Conservation (phyloP, 2,113 vertebrate genomes). For the Saiga tatarica region DNA sequence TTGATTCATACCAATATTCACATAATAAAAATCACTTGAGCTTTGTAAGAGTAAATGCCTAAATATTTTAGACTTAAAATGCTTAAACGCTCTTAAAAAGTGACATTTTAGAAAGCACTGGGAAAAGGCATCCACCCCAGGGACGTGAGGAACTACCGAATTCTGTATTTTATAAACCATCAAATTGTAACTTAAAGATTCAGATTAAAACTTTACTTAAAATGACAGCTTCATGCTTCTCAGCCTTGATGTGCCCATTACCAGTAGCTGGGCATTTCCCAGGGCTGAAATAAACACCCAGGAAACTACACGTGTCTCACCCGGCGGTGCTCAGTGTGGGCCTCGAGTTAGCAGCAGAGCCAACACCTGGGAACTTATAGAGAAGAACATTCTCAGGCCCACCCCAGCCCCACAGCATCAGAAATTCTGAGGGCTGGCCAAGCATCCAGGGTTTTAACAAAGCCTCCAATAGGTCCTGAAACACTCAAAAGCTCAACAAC, state of each 20-base stretch:
- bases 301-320: too few relatives aligned
- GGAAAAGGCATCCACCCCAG: not conserved
- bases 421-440: not conserved
- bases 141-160: not conserved
- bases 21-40: not conserved
- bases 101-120: not conserved
- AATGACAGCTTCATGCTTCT: not conserved
- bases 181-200: not conserved
- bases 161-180: not conserved
- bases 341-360: not conserved
- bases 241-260: not conserved
- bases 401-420: not conserved
- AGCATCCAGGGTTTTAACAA: not conserved
- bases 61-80: not conserved
- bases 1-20: not conserved
- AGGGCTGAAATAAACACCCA: not conserved
- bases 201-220: not conserved
- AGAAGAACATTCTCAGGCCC: not conserved
- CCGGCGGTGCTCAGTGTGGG: not conserved
- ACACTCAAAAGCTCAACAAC: not conserved
- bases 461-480: not conserved
- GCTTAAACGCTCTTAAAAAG: not conserved
- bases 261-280: not conserved
- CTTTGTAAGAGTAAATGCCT: not conserved
- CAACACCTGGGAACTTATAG: not conserved